phyloP scores from a whole-genome alignment of 2,888 invertebrate species.

The Prosapia bicincta region DNA sequence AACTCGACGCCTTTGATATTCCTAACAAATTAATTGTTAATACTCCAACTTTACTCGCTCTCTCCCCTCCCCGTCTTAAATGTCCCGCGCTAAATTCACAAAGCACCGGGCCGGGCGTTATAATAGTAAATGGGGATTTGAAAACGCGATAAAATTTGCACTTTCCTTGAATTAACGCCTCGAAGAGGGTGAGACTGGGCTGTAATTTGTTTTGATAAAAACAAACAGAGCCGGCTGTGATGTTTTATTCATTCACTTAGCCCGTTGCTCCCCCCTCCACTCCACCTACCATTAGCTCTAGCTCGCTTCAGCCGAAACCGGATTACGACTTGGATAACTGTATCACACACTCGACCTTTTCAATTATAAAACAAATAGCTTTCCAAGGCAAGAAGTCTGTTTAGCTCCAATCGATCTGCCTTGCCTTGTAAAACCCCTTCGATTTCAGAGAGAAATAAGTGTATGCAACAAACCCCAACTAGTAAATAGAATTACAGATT shows the following conservation, averaged over 20 bases:
- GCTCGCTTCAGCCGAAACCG: neutral
- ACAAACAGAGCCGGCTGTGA: conserved; percentile 23
- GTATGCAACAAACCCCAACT: too few species aligned
- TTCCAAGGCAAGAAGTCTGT: too few species aligned
- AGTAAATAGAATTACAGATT: too few species aligned
- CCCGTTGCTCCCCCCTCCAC: neutral
- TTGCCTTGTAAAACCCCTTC: too few species aligned
- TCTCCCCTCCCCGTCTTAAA: neutral
- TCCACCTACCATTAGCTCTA: neutral
- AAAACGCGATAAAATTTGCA: conserved; percentile 32
- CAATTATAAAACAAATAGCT: neutral
- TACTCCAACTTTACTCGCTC: too few species aligned
- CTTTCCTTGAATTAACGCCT: conserved; percentile 30
- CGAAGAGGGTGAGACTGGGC: conserved; percentile 4
- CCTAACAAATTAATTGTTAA: too few species aligned
- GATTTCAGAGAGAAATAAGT: too few species aligned
- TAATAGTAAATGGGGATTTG: conserved; percentile 31
- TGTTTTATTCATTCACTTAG: conserved; percentile 30
- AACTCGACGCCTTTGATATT: too few species aligned
- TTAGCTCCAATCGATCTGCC: too few species aligned
- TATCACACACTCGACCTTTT: neutral
- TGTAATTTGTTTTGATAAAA: conserved; percentile 18
- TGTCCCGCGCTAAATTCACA: conserved; percentile 3
- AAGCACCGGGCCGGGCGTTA: conserved; percentile 17
- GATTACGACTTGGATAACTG: neutral